phyloP scores from a whole-genome alignment of 2,797 vertebrate genomes.

The Parauchenoglanis ngamensis region DNA sequence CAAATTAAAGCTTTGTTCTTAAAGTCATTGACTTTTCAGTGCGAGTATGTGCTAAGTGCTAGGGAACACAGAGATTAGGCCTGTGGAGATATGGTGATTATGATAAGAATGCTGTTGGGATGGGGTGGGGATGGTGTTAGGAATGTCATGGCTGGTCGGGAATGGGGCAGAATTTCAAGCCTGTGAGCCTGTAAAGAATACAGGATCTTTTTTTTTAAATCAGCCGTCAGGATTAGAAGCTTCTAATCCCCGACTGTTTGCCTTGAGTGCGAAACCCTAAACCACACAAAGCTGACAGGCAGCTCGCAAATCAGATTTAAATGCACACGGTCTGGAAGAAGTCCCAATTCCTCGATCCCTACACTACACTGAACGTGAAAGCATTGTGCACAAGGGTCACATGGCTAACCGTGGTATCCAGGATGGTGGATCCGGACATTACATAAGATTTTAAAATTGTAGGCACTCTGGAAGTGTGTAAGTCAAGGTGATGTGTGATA shows the following conservation, averaged over 20 bases:
- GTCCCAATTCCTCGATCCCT: slow-evolving; percentile 33
- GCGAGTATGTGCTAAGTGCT: neutral
- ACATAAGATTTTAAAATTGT: slow-evolving; percentile 36
- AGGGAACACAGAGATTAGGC: neutral
- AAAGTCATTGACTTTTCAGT: neutral
- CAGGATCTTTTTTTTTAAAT: neutral
- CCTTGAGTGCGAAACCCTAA: slow-evolving; percentile 19
- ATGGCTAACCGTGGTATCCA: slow-evolving; percentile 23
- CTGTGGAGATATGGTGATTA: neutral
- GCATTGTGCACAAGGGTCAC: slow-evolving; percentile 17
- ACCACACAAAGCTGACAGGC: slow-evolving; percentile 26
- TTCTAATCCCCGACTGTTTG: slow-evolving; percentile 36
- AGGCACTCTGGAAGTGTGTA: neutral
- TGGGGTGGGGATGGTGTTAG: neutral
- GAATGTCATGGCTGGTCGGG: slow-evolving; percentile 7
- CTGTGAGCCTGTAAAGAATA: neutral
- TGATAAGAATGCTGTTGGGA: neutral
- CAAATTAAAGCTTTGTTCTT: neutral
- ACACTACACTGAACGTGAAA: slow-evolving; percentile 45
- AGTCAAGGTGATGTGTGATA: slow-evolving; percentile 34
- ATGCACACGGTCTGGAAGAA: slow-evolving; percentile 26
- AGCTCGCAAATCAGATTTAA: slow-evolving; percentile 41
- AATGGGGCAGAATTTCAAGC: neutral
- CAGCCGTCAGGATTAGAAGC: neutral
- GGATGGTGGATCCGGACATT: slow-evolving; percentile 46